A percentile compares a stretch with the other conserved stretches of the same genome.
Conservation (phyloP, 2,888 invertebrate genomes). For the Deilephila porcellus region DNA sequence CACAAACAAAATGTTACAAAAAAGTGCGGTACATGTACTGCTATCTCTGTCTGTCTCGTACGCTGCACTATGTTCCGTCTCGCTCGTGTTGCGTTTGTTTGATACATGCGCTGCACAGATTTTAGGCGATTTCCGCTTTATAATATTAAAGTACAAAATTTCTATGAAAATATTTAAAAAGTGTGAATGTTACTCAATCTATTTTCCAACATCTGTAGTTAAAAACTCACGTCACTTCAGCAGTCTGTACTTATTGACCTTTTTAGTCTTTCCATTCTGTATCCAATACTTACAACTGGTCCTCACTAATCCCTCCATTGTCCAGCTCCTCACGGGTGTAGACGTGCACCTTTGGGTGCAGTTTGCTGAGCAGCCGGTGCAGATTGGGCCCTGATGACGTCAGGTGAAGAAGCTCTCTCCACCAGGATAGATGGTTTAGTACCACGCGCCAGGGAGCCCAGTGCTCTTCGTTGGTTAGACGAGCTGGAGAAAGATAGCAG, state of each 20-base stretch:
- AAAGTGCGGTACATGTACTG: too few species aligned
- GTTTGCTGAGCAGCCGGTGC: slow-evolving; percentile 54
- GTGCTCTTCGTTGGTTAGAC: slow-evolving; percentile 86
- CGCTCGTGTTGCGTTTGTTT: too few species aligned
- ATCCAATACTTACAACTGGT: slow-evolving; percentile 65
- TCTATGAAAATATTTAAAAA: too few species aligned
- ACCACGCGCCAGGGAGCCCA: slow-evolving; percentile 95
- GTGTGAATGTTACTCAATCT: too few species aligned
- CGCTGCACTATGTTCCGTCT: too few species aligned
- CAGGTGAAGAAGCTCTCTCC: slow-evolving; percentile 89
- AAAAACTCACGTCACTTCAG: too few species aligned
- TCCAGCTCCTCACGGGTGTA: slow-evolving; percentile 53
- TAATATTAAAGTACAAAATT: too few species aligned
- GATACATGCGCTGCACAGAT: too few species aligned
- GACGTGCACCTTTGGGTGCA: slow-evolving; percentile 58
- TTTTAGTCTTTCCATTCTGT: not conserved
- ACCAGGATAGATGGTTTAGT: slow-evolving; percentile 88
- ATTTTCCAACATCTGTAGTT: too few species aligned
- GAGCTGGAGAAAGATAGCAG: slow-evolving; percentile 49
- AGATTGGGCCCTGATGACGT: slow-evolving; percentile 89
- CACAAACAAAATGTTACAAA: too few species aligned
- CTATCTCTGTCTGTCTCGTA: too few species aligned
- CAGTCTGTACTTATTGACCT: not conserved
- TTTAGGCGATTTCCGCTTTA: too few species aligned
- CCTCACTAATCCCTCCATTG: slow-evolving; percentile 52